Conservation (phyloP, 2,113 vertebrate species). For the Tinamus guttatus region DNA sequence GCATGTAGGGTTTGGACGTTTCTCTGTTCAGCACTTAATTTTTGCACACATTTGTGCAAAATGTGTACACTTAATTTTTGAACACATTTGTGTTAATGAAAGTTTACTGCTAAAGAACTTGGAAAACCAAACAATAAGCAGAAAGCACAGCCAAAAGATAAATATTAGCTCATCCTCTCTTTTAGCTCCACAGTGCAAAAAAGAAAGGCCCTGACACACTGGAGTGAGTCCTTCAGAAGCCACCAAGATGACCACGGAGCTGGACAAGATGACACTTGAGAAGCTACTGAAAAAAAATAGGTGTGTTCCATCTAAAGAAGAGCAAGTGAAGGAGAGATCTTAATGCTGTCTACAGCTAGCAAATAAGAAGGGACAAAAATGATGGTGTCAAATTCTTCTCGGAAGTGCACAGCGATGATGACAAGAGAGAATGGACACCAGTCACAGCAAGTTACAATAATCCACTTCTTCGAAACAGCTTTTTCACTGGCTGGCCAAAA, state of each 20-base stretch:
- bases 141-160: neutral
- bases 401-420: neutral
- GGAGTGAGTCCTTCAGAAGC: neutral
- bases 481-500: neutral
- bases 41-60: neutral
- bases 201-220: neutral
- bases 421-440: neutral
- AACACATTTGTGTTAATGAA: neutral
- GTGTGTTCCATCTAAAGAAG: neutral
- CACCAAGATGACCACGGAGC: neutral
- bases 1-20: too few species aligned
- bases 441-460: neutral
- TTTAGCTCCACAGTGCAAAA: neutral
- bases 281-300: neutral
- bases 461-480: neutral
- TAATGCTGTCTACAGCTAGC: neutral
- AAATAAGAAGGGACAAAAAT: neutral
- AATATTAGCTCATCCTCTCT: neutral
- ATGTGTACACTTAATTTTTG: neutral
- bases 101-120: neutral
- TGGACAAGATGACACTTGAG: neutral
- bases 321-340: neutral
- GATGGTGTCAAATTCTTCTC: neutral
- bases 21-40: neutral
- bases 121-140: neutral